These are phyloP conservation scores for Helicoverpa zea DNA, from an alignment of 1,140 invertebrate genomes.

Conservation along the genomic window DNA sequence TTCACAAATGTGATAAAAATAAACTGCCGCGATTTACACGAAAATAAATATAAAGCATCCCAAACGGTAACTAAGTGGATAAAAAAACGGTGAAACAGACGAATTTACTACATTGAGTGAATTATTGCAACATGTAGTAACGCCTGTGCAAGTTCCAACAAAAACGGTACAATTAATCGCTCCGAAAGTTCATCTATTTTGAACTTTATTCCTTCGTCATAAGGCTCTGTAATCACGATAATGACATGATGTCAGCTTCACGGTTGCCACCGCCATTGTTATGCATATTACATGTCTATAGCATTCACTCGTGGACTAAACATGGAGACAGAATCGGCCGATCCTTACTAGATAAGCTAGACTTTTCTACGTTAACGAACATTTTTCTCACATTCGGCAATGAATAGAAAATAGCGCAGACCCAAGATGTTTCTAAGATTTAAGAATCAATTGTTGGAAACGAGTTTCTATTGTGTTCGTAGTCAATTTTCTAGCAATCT, in stretches of 20 bases:
- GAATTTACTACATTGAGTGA: slow-evolving; percentile 37
- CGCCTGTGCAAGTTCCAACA: slow-evolving; percentile 28
- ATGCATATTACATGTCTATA: slow-evolving; percentile 50
- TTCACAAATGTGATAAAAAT: slow-evolving; percentile 20
- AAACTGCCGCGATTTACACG: slow-evolving; percentile 7
- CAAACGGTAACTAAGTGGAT: slow-evolving; percentile 31
- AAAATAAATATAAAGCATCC: slow-evolving; percentile 23
- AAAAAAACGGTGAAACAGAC: slow-evolving; percentile 23
- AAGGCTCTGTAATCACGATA: slow-evolving; percentile 39
- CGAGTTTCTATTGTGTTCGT: slow-evolving; percentile 41
- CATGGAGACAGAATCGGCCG: slow-evolving; percentile 18
- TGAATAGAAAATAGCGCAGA: slow-evolving; percentile 15
- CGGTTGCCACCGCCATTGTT: slow-evolving; percentile 47
- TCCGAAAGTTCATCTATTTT: slow-evolving; percentile 21
- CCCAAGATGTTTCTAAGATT: slow-evolving; percentile 13
- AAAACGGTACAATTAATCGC: slow-evolving; percentile 39
- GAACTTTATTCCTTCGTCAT: slow-evolving; percentile 27
- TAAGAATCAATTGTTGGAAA: slow-evolving; percentile 40
- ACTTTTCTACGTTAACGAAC: background rate
- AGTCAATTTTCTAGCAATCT: slow-evolving; percentile 35
- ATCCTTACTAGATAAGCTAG: slow-evolving; percentile 19
- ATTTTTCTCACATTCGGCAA: slow-evolving; percentile 11
- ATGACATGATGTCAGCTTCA: slow-evolving; percentile 43
- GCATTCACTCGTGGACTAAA: slow-evolving; percentile 29
- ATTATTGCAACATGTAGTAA: slow-evolving; percentile 26